phyloP scores from a whole-genome alignment of 2,113 vertebrate genomes.

The Motacilla tschutschensis region DNA sequence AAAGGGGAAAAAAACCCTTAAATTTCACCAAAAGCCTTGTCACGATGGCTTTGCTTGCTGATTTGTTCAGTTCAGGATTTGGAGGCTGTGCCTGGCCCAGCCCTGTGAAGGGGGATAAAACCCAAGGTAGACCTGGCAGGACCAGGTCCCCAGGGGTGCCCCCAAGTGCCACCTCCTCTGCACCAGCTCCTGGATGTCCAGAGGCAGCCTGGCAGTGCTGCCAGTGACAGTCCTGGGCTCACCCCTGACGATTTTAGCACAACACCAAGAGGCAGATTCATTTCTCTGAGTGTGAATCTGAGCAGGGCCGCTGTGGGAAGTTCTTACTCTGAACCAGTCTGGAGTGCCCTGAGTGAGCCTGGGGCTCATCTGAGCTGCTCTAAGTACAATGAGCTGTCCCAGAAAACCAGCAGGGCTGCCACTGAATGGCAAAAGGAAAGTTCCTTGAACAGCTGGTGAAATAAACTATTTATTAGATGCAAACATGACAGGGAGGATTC shows the following conservation, averaged over 20 bases:
- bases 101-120: background rate
- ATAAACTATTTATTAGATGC: background rate
- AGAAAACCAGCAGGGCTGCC: background rate
- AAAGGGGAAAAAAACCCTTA: background rate
- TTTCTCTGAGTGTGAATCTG: background rate
- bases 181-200: background rate
- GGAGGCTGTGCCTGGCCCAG: background rate
- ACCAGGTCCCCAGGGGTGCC: background rate
- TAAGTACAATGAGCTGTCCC: background rate
- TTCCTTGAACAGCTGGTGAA: background rate
- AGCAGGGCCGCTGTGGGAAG: background rate
- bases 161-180: background rate
- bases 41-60: accelerated
- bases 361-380: background rate
- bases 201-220: background rate
- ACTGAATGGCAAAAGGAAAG: background rate
- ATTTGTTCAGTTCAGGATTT: background rate
- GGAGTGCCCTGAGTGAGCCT: background rate
- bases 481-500: background rate
- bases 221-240: background rate
- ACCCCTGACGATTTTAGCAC: background rate
- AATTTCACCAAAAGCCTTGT: background rate
- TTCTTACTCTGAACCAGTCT: background rate
- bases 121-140: background rate
- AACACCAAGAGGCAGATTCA: background rate